A percentile compares a stretch with the other conserved stretches of the same genome.
These are phyloP conservation scores for Drosophila acutilabella DNA, from an alignment of 2,888 invertebrate species.

Conservation along the genomic window DNA sequence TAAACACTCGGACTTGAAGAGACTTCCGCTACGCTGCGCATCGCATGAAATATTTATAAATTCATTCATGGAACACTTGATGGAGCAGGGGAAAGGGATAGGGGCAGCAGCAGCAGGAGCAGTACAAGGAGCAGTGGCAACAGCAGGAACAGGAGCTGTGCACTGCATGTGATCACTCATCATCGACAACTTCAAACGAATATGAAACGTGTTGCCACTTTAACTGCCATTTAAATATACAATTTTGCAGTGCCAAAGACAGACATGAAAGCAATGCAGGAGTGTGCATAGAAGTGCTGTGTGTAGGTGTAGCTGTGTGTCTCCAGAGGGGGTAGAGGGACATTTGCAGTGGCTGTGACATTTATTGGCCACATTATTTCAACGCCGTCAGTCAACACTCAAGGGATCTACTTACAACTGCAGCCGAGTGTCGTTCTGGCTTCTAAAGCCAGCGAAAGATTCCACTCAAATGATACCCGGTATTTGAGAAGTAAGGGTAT, in stretches of 20 bases:
- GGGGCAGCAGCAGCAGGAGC: slow-evolving; percentile 11
- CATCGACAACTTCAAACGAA: slow-evolving; percentile 73
- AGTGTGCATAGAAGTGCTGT: neutral
- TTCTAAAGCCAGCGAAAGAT: neutral
- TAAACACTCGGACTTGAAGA: slow-evolving; percentile 54
- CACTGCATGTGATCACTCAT: slow-evolving; percentile 59
- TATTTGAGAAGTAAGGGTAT: neutral
- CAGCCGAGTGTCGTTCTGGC: slow-evolving; percentile 25
- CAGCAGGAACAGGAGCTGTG: slow-evolving; percentile 26
- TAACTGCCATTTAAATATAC: slow-evolving; percentile 81
- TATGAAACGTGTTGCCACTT: slow-evolving; percentile 78
- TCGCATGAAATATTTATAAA: slow-evolving; percentile 78
- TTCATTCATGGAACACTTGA: slow-evolving; percentile 47
- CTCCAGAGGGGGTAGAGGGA: neutral
- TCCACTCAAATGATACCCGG: neutral
- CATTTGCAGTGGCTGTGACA: slow-evolving; percentile 51
- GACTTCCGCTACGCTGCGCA: slow-evolving; percentile 65
- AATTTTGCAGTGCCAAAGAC: slow-evolving; percentile 59
- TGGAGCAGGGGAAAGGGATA: neutral
- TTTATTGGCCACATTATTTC: slow-evolving; percentile 80
- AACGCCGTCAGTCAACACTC: slow-evolving; percentile 74
- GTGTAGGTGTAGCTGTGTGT: no score
- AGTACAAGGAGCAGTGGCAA: no score
- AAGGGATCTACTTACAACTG: slow-evolving; percentile 57
- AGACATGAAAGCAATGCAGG: slow-evolving; percentile 66